These are phyloP conservation scores for Apotomis capreana DNA, from an alignment of 2,888 invertebrate species.

Conservation along the genomic window DNA sequence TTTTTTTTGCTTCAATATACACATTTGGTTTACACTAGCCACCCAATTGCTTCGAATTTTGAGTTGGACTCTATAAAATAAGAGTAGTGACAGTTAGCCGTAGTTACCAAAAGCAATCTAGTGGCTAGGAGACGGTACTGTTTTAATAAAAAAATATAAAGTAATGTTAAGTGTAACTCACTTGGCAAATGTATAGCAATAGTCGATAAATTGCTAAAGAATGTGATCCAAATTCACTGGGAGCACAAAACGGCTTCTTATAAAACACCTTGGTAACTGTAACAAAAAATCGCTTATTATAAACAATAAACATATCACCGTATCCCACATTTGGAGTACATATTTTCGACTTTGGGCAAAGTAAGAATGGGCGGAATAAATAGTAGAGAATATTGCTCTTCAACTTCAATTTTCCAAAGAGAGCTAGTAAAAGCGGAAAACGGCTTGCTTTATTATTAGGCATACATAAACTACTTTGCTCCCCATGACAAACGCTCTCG, in stretches of 20 bases:
- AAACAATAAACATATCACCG: no score
- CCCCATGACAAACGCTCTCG: neutral
- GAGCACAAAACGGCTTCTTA: conserved; percentile 84
- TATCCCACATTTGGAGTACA: neutral
- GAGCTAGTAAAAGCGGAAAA: neutral
- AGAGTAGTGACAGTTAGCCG: no score
- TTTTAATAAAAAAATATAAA: no score
- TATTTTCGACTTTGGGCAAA: neutral
- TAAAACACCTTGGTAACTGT: conserved; percentile 73
- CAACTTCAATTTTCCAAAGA: neutral
- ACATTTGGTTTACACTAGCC: no score
- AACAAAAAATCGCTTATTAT: conserved; percentile 34
- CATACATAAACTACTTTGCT: neutral
- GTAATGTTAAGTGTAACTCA: conserved; percentile 49
- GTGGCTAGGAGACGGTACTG: no score
- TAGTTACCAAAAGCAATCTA: no score
- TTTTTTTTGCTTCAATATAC: no score
- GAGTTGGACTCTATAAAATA: no score
- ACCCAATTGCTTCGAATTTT: no score
- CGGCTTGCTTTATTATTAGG: neutral
- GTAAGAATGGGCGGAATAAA: neutral
- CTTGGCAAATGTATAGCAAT: conserved; percentile 81
- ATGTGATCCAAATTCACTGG: conserved; percentile 80
- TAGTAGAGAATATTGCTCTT: neutral
- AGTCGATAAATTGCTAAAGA: conserved; percentile 83